These are phyloP conservation scores for Pseudococcus jackbeardsleyi DNA, from an alignment of 2,888 invertebrate species.

Conservation along the genomic window DNA sequence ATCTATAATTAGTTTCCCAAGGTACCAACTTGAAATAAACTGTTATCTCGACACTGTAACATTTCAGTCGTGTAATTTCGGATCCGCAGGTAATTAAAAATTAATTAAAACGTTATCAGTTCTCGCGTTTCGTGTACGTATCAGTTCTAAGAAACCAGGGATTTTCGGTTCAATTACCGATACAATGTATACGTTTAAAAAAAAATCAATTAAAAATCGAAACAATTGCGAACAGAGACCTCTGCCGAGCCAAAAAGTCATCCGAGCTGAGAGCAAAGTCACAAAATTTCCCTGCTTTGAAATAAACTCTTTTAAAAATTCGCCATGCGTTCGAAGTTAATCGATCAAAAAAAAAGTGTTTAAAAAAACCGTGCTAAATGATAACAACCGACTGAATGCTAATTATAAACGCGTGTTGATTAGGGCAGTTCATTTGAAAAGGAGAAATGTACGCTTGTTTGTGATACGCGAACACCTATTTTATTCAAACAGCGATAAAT, in stretches of 20 bases:
- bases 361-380: background rate
- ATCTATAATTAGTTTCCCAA: background rate
- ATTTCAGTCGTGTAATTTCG: constrained; percentile 11
- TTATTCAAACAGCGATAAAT: background rate
- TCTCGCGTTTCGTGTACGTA: background rate
- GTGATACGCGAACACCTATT: constrained; percentile 25
- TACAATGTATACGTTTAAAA: background rate
- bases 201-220: background rate
- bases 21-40: background rate
- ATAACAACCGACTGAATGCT: background rate
- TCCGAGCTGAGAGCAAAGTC: background rate
- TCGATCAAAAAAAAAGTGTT: background rate
- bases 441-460: background rate
- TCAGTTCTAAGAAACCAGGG: background rate
- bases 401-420: constrained; percentile 15
- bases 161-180: constrained; percentile 19
- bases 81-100: constrained; percentile 3
- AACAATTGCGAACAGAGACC: background rate
- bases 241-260: background rate
- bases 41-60: background rate
- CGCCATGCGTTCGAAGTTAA: background rate
- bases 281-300: background rate
- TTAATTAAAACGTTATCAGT: constrained; percentile 17
- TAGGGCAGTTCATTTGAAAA: background rate
- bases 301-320: background rate